Evolutionary conservation across 2,113 vertebrate genomes (phyloP).

Genomic region (Gallinago paraguaiae): DNA sequence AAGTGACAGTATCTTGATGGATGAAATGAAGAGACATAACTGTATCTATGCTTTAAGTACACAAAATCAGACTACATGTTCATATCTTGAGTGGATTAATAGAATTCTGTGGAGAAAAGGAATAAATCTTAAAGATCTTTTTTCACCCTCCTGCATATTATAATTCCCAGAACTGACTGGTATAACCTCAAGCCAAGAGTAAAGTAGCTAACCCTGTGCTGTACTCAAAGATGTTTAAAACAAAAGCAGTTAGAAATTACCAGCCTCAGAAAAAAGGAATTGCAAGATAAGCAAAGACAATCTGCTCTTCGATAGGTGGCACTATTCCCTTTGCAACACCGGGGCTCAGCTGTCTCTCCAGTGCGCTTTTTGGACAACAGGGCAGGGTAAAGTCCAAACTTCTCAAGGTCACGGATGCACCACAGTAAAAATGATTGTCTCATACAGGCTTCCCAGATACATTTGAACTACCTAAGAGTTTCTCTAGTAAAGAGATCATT

Average conservation of each 20-base stretch:
- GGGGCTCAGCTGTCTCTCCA: neutral
- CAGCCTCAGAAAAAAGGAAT: neutral
- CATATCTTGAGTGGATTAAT: neutral
- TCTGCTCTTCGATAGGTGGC: neutral
- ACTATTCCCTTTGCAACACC: neutral
- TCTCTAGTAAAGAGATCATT: neutral
- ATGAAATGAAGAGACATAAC: neutral
- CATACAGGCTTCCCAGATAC: neutral
- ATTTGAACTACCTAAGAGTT: neutral
- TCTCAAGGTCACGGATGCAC: neutral
- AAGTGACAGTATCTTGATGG: neutral
- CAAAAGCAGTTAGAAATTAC: neutral
- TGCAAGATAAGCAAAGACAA: neutral
- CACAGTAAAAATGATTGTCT: accelerated
- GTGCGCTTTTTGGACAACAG: neutral
- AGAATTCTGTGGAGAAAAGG: neutral
- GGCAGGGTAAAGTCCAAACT: neutral
- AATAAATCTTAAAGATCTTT: neutral
- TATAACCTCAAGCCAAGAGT: neutral
- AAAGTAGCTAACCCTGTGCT: neutral
- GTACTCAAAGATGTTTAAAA: neutral
- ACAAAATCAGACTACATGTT: neutral
- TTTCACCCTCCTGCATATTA: neutral
- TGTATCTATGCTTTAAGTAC: neutral
- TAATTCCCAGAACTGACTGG: neutral